Percentiles rank a stretch among this genome's conserved stretches.
Conservation (phyloP, 2,113 vertebrate genomes). For the Perccottus glenii region DNA sequence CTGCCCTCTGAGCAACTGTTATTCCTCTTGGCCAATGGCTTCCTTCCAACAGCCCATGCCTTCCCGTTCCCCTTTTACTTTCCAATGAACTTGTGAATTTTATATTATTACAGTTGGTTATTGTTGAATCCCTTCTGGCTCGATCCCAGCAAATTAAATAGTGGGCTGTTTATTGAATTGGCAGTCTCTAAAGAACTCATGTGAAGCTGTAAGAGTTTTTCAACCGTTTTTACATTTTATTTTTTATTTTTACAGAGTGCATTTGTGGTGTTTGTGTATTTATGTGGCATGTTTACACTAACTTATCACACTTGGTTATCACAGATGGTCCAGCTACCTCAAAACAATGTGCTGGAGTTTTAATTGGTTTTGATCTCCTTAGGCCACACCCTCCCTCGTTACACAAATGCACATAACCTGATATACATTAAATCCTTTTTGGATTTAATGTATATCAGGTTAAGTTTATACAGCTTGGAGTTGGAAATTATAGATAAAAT, state of each 20-base stretch:
- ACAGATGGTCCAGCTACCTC: constrained; percentile 3
- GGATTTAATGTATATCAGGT: no score
- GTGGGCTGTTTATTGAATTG: constrained; percentile 70
- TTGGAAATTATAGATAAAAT: no score
- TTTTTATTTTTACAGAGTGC: constrained; percentile 14
- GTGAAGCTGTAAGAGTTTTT: constrained; percentile 49
- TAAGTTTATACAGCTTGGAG: no score
- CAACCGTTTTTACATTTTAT: constrained; percentile 34
- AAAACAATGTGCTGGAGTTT: constrained; percentile 19
- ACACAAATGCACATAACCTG: no score
- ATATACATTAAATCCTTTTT: no score
- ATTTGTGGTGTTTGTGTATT: constrained; percentile 29
- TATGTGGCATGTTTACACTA: constrained; percentile 7
- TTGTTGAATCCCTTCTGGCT: constrained; percentile 72
- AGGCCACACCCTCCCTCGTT: no score
- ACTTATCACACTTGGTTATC: constrained; percentile 10
- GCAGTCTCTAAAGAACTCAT: constrained; percentile 60
- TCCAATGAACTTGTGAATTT: constrained; percentile 68
- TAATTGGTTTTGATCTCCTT: constrained; percentile 1
- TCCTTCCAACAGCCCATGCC: constrained; percentile 34
- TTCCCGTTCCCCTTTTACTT: constrained; percentile 27
- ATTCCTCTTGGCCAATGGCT: constrained; percentile 48
- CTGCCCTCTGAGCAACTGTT: constrained; percentile 58
- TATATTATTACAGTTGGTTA: constrained; percentile 68
- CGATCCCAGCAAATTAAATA: constrained; percentile 68